Percentiles rank a stretch among this genome's conserved stretches.
Conservation (phyloP, 64 coral and sea anemone genomes). For the Stichodactyla mertensii region DNA sequence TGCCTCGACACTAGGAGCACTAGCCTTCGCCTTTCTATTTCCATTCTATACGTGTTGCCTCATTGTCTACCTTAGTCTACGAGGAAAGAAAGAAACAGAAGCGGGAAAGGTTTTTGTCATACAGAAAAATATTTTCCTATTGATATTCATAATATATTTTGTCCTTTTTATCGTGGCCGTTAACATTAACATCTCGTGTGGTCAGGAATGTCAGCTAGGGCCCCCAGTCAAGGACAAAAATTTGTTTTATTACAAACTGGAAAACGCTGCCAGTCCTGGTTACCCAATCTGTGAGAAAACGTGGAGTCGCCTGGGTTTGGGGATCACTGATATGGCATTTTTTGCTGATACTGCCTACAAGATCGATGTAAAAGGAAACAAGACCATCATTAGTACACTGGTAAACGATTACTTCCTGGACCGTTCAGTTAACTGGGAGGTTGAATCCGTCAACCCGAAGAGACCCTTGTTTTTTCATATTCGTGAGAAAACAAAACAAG, state of each 20-base stretch:
- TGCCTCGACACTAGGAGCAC: slow-evolving; percentile 9
- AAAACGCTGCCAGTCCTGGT: background rate
- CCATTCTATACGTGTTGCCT: slow-evolving; percentile 43
- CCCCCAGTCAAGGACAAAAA: background rate
- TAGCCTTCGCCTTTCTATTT: slow-evolving; percentile 59
- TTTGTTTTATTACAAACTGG: background rate
- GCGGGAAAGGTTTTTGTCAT: background rate
- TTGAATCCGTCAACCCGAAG: background rate
- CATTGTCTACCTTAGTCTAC: slow-evolving; percentile 28
- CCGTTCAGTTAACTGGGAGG: slow-evolving; percentile 32
- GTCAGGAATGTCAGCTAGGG: slow-evolving; percentile 8
- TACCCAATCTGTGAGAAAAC: slow-evolving; percentile 57
- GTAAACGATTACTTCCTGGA: slow-evolving; percentile 35
- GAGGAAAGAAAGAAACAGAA: slow-evolving; percentile 34
- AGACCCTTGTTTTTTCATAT: slow-evolving; percentile 66
- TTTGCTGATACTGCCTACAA: slow-evolving; percentile 44
- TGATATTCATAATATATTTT: background rate
- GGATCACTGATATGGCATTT: slow-evolving; percentile 59
- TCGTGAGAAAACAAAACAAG: background rate
- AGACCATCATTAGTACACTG: background rate
- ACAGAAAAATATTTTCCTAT: background rate
- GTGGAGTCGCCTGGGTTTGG: slow-evolving; percentile 29
- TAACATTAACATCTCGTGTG: background rate
- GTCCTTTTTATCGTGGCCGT: background rate
- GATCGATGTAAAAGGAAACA: slow-evolving; percentile 2